phyloP scores from a whole-genome alignment of 1,140 invertebrate species.

The Acarapis woodi region DNA sequence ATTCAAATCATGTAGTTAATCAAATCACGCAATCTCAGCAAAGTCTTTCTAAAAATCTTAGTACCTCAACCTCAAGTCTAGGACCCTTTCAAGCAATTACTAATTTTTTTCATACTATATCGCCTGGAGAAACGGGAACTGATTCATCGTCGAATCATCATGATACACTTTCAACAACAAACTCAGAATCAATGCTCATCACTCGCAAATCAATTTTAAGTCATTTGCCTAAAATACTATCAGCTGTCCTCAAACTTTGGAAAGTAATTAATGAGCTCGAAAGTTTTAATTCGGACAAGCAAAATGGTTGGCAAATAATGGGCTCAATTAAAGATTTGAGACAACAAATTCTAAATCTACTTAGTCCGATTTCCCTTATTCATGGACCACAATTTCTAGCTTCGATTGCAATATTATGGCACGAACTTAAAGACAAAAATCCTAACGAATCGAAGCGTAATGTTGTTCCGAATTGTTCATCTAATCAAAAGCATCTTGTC shows the following conservation, averaged over 20 bases:
- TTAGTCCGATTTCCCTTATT: slow-evolving; percentile 58
- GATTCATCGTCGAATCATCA: neutral
- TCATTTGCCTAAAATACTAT: slow-evolving; percentile 48
- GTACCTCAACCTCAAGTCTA: neutral
- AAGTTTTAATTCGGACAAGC: slow-evolving; percentile 14
- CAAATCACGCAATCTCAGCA: neutral
- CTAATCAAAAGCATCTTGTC: slow-evolving; percentile 43
- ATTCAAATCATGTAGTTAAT: slow-evolving; percentile 20
- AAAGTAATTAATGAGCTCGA: slow-evolving; percentile 29
- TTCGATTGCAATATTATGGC: slow-evolving; percentile 63
- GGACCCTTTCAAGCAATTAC: slow-evolving; percentile 24
- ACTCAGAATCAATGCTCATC: slow-evolving; percentile 21
- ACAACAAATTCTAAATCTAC: slow-evolving; percentile 46
- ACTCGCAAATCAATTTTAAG: slow-evolving; percentile 40
- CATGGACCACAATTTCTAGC: slow-evolving; percentile 52
- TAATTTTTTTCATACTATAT: slow-evolving; percentile 42
- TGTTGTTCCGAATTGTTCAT: slow-evolving; percentile 31
- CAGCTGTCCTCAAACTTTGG: slow-evolving; percentile 48
- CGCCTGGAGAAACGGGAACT: slow-evolving; percentile 13
- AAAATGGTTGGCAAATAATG: slow-evolving; percentile 15
- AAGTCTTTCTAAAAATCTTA: neutral
- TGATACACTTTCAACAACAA: neutral
- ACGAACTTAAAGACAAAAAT: slow-evolving; percentile 28
- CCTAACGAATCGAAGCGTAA: slow-evolving; percentile 12
- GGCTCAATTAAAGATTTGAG: slow-evolving; percentile 25